phyloP scores from a whole-genome alignment of 2,797 vertebrate genomes.

The Microchirus variegatus region DNA sequence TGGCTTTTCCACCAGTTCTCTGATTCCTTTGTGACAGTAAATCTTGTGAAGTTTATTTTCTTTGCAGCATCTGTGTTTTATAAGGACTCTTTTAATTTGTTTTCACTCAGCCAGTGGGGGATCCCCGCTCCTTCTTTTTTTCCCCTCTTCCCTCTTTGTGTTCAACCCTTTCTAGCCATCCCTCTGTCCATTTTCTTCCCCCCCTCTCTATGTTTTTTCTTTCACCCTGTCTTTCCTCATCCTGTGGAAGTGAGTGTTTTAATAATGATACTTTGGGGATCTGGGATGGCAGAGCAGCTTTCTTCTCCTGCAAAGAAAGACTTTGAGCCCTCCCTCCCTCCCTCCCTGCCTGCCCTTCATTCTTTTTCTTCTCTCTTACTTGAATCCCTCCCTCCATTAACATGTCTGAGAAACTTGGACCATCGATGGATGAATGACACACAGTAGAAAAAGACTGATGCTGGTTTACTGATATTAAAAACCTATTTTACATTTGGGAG shows the following conservation, averaged over 20 bases:
- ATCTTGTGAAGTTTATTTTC: constrained; percentile 96
- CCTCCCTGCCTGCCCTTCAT: constrained; percentile 47
- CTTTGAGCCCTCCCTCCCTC: not conserved
- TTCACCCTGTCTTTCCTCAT: constrained; percentile 52
- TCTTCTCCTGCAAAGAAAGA: constrained; percentile 61
- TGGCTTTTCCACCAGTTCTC: constrained; percentile 92
- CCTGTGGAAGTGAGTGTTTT: constrained; percentile 87
- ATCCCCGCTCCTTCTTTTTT: constrained; percentile 81
- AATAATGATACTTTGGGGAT: constrained; percentile 88
- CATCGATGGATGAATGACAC: constrained; percentile 41
- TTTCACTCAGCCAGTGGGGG: constrained; percentile 93
- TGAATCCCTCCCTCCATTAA: constrained; percentile 79
- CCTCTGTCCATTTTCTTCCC: constrained; percentile 48
- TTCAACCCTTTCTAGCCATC: constrained; percentile 41
- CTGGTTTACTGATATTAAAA: not conserved
- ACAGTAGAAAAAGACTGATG: constrained; percentile 8
- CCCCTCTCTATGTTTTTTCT: constrained; percentile 29
- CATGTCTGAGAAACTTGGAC: constrained; percentile 76
- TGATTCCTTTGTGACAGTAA: constrained; percentile 89
- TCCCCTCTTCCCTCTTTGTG: constrained; percentile 52
- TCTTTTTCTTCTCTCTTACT: constrained; percentile 57
- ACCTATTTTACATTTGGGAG: not conserved
- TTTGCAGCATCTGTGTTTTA: constrained; percentile 98
- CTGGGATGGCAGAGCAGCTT: constrained; percentile 69
- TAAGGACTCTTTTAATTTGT: constrained; percentile 96